phyloP scores from a whole-genome alignment of 2,113 vertebrate species.

The Syngnathus typhle region DNA sequence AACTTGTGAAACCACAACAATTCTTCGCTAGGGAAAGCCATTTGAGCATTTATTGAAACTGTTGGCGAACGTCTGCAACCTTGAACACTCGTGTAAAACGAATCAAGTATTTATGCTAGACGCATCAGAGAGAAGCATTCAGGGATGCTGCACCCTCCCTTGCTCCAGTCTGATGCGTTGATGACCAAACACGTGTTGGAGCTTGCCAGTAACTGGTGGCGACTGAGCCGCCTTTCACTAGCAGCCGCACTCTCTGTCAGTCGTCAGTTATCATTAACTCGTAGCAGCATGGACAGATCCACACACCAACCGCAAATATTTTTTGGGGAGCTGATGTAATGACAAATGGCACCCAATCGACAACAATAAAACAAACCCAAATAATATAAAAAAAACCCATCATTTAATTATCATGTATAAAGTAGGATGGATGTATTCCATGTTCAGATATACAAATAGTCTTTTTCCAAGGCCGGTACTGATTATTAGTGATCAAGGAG shows the following conservation, averaged over 20 bases:
- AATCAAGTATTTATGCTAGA: background rate
- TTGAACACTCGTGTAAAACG: background rate
- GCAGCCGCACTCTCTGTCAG: slow-evolving; percentile 13
- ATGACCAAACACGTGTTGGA: slow-evolving; percentile 56
- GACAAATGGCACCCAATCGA: background rate
- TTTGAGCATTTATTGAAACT: no score
- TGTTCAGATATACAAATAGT: background rate
- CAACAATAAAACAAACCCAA: background rate
- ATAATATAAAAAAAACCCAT: background rate
- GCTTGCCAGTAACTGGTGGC: slow-evolving; percentile 53
- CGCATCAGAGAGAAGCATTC: background rate
- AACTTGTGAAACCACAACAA: background rate
- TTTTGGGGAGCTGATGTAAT: background rate
- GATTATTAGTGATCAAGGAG: no score
- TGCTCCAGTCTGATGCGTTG: slow-evolving; percentile 47
- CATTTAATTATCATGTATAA: background rate
- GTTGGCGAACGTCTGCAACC: no score
- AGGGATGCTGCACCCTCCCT: slow-evolving; percentile 8
- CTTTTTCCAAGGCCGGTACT: no score
- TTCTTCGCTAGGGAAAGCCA: background rate
- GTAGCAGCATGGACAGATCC: slow-evolving; percentile 1
- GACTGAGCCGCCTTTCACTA: slow-evolving; percentile 42
- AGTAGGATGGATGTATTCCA: background rate
- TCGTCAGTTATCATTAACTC: slow-evolving; percentile 6
- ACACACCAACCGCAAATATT: background rate